Base-by-base conservation (phyloP, 2,888 invertebrate species). In the Tinea semifulvella region DNA sequence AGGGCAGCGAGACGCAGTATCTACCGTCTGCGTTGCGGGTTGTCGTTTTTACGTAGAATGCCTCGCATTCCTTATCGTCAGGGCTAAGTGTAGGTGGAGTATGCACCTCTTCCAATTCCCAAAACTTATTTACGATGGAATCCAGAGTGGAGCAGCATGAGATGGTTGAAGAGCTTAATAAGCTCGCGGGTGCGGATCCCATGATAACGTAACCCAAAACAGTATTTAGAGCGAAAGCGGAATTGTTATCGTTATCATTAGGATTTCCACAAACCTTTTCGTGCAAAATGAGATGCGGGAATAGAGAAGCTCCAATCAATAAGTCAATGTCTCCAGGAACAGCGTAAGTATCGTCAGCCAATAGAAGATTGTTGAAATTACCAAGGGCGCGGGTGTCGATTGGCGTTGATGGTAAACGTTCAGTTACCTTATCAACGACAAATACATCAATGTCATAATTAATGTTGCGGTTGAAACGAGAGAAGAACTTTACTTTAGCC, bases 21-120 rank as follows among this genome's bases (percentile, higher is more conserved):
- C 49, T 35, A 16, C 48, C 48, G 42, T 22, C 44, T 14, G 14
- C 13, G 25, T 50, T 46, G 38, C 50, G 48, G 5, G 20, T 19
- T 22, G 48, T 50, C 22, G 48, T 50, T 1, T 14, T 22, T 1
- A 8, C 19, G 43, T 46, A 44, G 39, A 45, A 7, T 28, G 2
- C 27, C 11, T 50, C 50, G 46, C 49, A 49, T 44, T 48, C 49
- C 16, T 35, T 6, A 13, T 49, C 50, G 2, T 17, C 40, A 7
- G 36, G 42, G 13, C 31, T 28, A 11, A 39, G 46, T n/a, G n/a
- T n/a, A n/a, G n/a, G n/a, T n/a, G n/a, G n/a, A n/a, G n/a, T n/a
- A n/a, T 6, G 25, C 10, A 10, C 6, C 25, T 25, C 25, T 25
- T 25, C 25, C 6, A 25, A 7, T 10, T 6, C 10, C 25, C 25